Percentiles rank a stretch among this genome's conserved stretches.
Evolutionary conservation across 2,888 invertebrate genomes (phyloP).

Genomic region (Rotaria sp.): DNA sequence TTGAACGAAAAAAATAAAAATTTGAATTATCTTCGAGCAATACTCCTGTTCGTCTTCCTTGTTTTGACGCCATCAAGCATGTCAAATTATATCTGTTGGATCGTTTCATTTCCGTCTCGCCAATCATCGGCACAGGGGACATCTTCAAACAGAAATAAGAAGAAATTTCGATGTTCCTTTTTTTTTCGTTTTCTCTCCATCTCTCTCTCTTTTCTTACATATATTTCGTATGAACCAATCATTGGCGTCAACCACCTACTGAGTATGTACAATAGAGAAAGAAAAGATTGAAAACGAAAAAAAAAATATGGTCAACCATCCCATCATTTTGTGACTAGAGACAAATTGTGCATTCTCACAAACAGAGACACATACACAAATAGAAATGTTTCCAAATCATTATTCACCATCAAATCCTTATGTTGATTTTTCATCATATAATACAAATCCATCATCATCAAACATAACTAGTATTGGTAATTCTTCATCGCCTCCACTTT

Average conservation of each 20-base stretch:
- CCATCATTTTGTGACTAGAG: constrained; percentile 5
- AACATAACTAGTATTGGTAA: background rate
- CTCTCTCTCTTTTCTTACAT: background rate
- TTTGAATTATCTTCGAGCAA: background rate
- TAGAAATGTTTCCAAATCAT: constrained; percentile 11
- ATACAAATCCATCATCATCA: background rate
- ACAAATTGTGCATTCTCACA: constrained; percentile 19
- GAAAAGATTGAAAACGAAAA: background rate
- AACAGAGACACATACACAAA: background rate
- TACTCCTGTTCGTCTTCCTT: background rate
- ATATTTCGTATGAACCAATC: background rate
- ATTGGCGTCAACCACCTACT: constrained; percentile 21
- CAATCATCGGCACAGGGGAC: constrained; percentile 3
- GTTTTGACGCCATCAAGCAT: constrained; percentile 27
- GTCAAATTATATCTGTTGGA: constrained; percentile 20
- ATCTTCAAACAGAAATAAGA: background rate
- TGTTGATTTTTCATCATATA: background rate
- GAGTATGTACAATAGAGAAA: background rate
- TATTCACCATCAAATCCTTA: background rate
- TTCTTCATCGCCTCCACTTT: background rate
- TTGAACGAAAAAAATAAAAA: background rate
- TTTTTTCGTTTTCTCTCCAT: background rate
- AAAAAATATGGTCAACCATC: background rate
- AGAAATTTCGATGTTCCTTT: background rate
- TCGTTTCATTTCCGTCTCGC: background rate